Evolutionary conservation across 2,888 invertebrate genomes (phyloP), one percentile per base, ranked within the genome.

Genomic region (Drosophila lacicola): DNA sequence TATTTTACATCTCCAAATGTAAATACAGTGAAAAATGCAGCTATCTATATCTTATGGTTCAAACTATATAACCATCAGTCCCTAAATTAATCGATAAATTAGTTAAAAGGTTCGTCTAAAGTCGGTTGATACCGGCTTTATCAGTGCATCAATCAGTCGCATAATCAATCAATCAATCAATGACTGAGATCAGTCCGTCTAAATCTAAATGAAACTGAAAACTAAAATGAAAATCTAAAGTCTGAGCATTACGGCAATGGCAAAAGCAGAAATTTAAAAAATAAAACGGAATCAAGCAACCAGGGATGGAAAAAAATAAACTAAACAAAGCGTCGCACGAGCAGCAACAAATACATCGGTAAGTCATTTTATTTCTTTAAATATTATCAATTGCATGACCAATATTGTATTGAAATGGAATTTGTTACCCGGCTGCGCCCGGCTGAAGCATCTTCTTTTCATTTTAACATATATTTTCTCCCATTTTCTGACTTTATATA

Each of bases 181-280:
- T 29, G 5, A 5, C 25, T 25, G 25, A 25, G 6, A 25, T 25
- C 25, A 2, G 29, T 29, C 29, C 8, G 2, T 29, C 29, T 63
- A 76, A 76, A 60, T 62, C 4, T 3, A 44, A 44, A 46, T 14
- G 51, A 41, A 77, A 77, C 55, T 62, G 62, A 33, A 36, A 70
- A 61, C 44, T 67, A 58, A 70, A 42, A 34, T 70, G 65, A 13
- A 64, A 80, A 64, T 47, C 34, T 50, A 61, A 68, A 50, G 45
- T 67, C 74, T 77, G 6, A 6, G 25, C 21, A 21, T 21, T 5
- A 5, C 21, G 61, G 37, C 56, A 54, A 54, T 21, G 21, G 13
- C 25, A 53, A 41, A 37, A 46, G 11, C 54, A 44, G 45, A 34
- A 65, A 65, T 39, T 66, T 25, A 29, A 2, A 41, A 11, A 55